Percentiles rank a stretch among this genome's conserved stretches.
phyloP scores from a whole-genome alignment of 2,888 invertebrate species.

The Leucophenga maculata region DNA sequence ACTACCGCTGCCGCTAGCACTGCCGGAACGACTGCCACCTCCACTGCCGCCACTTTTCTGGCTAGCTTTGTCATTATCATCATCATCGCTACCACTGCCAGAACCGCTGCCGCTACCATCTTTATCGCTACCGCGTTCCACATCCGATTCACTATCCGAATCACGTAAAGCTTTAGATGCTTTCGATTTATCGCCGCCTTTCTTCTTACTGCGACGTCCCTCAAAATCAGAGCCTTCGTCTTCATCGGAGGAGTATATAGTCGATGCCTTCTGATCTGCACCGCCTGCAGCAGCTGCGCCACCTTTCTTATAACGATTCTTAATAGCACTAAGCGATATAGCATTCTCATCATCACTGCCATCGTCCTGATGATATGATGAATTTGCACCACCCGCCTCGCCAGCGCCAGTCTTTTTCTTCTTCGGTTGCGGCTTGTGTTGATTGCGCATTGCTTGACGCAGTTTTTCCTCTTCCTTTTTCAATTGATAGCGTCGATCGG shows the following conservation, averaged over 20 bases:
- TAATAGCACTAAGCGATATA: constrained; percentile 93
- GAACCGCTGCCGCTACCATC: constrained; percentile 45
- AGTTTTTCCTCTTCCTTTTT: constrained; percentile 99
- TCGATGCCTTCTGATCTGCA: constrained; percentile 69
- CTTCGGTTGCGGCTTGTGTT: constrained; percentile 74
- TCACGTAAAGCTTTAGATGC: constrained; percentile 85
- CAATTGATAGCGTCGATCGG: constrained; percentile 89
- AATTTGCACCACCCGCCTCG: constrained; percentile 66
- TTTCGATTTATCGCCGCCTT: constrained; percentile 81
- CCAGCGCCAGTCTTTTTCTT: constrained; percentile 71
- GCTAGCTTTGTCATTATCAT: constrained; percentile 23
- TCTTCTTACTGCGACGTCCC: constrained; percentile 79
- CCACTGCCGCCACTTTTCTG: constrained; percentile 47
- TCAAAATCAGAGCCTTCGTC: constrained; percentile 85
- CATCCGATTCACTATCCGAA: constrained; percentile 76
- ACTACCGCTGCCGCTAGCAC: constrained; percentile 39
- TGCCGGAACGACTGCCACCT: constrained; percentile 36
- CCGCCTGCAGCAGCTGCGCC: constrained; percentile 47
- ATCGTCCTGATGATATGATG: constrained; percentile 77
- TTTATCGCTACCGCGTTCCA: constrained; percentile 65
- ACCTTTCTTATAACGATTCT: constrained; percentile 91
- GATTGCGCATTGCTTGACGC: constrained; percentile 85
- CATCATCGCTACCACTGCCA: constrained; percentile 41
- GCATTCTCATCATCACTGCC: constrained; percentile 95
- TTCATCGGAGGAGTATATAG: constrained; percentile 92